Evolutionary conservation across 2,888 invertebrate genomes (phyloP).

Genomic region (Halocaridina rubra): DNA sequence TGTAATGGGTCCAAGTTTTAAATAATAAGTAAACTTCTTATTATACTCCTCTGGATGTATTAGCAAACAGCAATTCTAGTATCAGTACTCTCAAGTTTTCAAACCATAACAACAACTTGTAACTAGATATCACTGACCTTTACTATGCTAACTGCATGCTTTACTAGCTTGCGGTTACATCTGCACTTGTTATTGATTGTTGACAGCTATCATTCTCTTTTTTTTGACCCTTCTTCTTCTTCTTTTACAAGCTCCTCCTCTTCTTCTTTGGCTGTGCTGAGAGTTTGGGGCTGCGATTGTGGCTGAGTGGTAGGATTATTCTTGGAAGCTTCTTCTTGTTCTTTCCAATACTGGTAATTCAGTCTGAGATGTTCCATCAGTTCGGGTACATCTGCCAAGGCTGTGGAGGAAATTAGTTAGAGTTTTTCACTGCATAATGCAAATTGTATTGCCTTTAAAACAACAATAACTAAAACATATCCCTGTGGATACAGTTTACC

Average conservation of each 20-base stretch:
- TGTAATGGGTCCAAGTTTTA: too few relatives aligned
- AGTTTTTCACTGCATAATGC: too few relatives aligned
- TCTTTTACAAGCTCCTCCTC: background rate
- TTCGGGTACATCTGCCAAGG: conserved; percentile 93
- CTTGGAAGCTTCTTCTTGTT: conserved; percentile 69
- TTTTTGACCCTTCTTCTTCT: conserved; percentile 16
- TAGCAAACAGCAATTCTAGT: too few relatives aligned
- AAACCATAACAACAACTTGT: too few relatives aligned
- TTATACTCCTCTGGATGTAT: too few relatives aligned
- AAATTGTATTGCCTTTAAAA: too few relatives aligned
- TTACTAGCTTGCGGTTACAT: conserved; percentile 7
- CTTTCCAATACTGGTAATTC: conserved; percentile 93
- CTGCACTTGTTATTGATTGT: background rate
- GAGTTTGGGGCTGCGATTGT: background rate
- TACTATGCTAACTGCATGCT: background rate
- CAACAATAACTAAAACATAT: too few relatives aligned
- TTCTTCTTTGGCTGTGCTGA: background rate
- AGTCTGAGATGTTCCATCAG: conserved; percentile 83
- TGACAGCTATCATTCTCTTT: too few relatives aligned
- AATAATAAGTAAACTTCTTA: too few relatives aligned
- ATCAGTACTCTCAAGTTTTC: too few relatives aligned
- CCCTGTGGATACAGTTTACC: too few relatives aligned
- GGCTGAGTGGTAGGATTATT: too few relatives aligned
- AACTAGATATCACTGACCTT: background rate
- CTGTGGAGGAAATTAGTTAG: conserved; percentile 73